These are phyloP conservation scores for Bagarius yarrelli DNA, from an alignment of 2,113 vertebrate genomes.

Conservation along the genomic window DNA sequence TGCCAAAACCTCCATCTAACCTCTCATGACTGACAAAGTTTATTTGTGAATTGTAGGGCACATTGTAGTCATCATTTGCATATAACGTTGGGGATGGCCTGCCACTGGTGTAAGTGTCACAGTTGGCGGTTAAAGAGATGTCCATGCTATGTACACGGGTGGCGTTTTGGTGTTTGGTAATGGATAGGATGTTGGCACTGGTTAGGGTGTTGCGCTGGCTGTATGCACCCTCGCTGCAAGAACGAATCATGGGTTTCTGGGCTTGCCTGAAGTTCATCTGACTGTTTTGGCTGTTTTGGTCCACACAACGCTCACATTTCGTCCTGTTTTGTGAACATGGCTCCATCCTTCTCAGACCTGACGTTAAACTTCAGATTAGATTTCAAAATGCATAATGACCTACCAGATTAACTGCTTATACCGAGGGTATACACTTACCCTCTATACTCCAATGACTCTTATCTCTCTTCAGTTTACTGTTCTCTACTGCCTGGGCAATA, in stretches of 20 bases:
- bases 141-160: slow-evolving; percentile 69
- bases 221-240: slow-evolving; percentile 85
- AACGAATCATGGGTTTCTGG: slow-evolving; percentile 83
- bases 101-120: slow-evolving; percentile 62
- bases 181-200: slow-evolving; percentile 44
- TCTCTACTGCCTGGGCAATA: slow-evolving; percentile 81
- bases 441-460: slow-evolving; percentile 80
- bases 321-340: slow-evolving; percentile 75
- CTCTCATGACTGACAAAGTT: slow-evolving; percentile 60
- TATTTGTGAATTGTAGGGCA: slow-evolving; percentile 64
- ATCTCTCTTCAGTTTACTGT: slow-evolving; percentile 76
- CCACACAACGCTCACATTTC: slow-evolving; percentile 71
- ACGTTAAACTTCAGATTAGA: slow-evolving; percentile 28
- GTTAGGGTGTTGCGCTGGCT: slow-evolving; percentile 57
- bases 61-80: slow-evolving; percentile 58
- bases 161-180: slow-evolving; percentile 58
- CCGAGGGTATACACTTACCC: slow-evolving; percentile 66
- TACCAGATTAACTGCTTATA: neutral
- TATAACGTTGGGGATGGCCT: slow-evolving; percentile 60
- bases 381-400: neutral
- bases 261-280: slow-evolving; percentile 59
- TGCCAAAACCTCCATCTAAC: slow-evolving; percentile 62
- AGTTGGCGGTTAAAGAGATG: slow-evolving; percentile 57
- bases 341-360: slow-evolving; percentile 74
- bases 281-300: slow-evolving; percentile 55